Conservation (phyloP, 2,888 invertebrate genomes). For the Leptinotarsa juncta region DNA sequence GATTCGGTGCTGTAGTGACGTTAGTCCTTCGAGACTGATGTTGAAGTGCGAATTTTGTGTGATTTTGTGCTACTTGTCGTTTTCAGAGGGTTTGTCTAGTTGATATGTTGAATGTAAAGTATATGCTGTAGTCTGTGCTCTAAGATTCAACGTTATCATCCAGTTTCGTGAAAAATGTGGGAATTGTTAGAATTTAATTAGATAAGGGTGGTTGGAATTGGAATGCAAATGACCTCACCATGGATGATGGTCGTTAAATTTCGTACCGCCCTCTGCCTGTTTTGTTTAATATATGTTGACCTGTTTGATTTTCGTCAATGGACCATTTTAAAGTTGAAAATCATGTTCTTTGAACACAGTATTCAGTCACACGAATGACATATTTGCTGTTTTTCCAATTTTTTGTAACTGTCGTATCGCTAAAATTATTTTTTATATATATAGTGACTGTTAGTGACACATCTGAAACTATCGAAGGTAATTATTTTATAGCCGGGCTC, state of each 20-base stretch:
- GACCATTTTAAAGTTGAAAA: background rate
- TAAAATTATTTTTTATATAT: too few relatives aligned
- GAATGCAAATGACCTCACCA: background rate
- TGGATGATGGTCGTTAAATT: background rate
- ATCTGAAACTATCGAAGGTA: too few relatives aligned
- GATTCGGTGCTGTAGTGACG: constrained; percentile 9
- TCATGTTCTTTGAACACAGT: too few relatives aligned
- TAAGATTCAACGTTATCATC: background rate
- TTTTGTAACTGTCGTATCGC: too few relatives aligned
- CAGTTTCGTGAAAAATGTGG: too few relatives aligned
- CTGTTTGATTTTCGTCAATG: background rate
- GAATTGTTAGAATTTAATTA: background rate
- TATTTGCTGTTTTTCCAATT: background rate
- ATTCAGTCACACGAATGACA: too few relatives aligned
- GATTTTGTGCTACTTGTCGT: background rate
- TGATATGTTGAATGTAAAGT: background rate
- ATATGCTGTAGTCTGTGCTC: background rate
- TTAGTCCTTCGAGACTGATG: background rate
- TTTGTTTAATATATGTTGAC: background rate
- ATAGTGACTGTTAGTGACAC: too few relatives aligned
- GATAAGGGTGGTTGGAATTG: background rate
- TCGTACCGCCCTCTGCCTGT: background rate
- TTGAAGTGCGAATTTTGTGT: background rate
- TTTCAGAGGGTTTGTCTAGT: constrained; percentile 19
- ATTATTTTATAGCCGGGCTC: too few relatives aligned